phyloP scores from a whole-genome alignment of 2,888 invertebrate genomes.

The Ryuthela nishihirai region DNA sequence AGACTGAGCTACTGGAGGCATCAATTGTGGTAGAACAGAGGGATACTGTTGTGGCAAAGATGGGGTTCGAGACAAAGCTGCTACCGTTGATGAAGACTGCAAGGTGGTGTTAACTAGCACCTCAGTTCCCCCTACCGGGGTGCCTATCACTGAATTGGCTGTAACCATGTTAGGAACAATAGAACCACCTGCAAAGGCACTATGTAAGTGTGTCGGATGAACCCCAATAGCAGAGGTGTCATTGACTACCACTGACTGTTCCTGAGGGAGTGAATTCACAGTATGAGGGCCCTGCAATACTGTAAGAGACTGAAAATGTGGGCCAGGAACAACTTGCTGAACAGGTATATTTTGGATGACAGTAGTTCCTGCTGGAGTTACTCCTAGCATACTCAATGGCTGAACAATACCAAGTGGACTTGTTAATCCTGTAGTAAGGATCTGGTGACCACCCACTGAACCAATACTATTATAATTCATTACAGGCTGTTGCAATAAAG shows the following conservation, averaged over 20 bases:
- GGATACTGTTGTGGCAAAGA: constrained; percentile 12
- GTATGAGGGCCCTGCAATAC: constrained; percentile 38
- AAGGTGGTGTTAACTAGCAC: constrained; percentile 28
- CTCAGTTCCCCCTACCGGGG: constrained; percentile 31
- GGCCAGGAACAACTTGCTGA: constrained; percentile 40
- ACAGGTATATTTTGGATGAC: constrained; percentile 42
- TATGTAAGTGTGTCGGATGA: constrained; percentile 36
- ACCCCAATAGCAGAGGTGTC: constrained; percentile 34
- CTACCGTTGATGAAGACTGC: constrained; percentile 18
- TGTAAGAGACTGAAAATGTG: constrained; percentile 38
- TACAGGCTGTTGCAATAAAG: constrained; percentile 32
- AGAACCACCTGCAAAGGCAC: constrained; percentile 40
- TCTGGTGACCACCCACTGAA: constrained; percentile 34
- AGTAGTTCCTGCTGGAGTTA: constrained; percentile 32
- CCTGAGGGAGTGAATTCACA: constrained; percentile 37
- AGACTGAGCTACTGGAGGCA: constrained; percentile 34
- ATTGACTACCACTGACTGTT: constrained; percentile 36
- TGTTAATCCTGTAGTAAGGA: constrained; percentile 33
- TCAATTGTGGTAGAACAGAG: constrained; percentile 17
- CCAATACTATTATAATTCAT: constrained; percentile 32
- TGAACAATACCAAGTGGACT: constrained; percentile 40
- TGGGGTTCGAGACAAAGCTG: constrained; percentile 5
- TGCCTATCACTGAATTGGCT: constrained; percentile 33
- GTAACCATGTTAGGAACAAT: constrained; percentile 39
- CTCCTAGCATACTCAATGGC: constrained; percentile 41